Percentiles rank a stretch among this genome's conserved stretches.
Evolutionary conservation across 2,113 vertebrate genomes (phyloP).

Genomic region (Sinocyclocheilus anshuiensis): DNA sequence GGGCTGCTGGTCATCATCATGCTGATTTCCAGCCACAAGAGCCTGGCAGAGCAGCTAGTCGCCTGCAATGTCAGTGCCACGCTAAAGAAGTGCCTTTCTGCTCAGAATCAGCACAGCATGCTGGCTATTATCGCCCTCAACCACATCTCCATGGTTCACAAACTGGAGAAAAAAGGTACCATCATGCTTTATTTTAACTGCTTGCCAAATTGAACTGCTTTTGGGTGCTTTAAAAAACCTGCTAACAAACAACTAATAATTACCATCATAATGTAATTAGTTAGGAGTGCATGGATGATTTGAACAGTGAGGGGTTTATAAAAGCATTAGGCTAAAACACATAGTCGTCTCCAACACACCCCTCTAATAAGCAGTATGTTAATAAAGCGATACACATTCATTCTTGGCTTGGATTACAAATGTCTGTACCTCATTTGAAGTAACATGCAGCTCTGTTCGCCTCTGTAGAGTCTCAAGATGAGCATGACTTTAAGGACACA

Average conservation of each 20-base stretch:
- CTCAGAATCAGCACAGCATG: slow-evolving; percentile 71
- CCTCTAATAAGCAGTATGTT: background rate
- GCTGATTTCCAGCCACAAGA: slow-evolving; percentile 86
- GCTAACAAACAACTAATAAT: too few relatives aligned
- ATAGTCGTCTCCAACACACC: background rate
- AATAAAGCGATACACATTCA: background rate
- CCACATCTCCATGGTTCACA: slow-evolving; percentile 82
- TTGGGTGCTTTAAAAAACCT: background rate
- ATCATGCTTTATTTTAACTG: background rate
- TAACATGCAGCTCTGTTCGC: background rate
- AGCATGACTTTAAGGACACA: slow-evolving; percentile 72
- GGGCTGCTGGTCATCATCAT: slow-evolving; percentile 86
- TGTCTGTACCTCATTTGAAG: background rate
- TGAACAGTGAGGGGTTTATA: too few relatives aligned
- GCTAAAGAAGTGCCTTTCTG: slow-evolving; percentile 76
- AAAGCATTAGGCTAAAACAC: too few relatives aligned
- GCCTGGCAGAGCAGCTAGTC: slow-evolving; percentile 86
- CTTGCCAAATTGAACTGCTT: background rate
- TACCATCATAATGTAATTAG: too few relatives aligned
- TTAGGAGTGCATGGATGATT: too few relatives aligned
- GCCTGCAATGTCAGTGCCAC: slow-evolving; percentile 74
- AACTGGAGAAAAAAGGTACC: slow-evolving; percentile 73
- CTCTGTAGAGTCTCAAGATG: slow-evolving; percentile 64
- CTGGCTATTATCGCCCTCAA: slow-evolving; percentile 82
- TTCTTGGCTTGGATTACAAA: background rate